phyloP scores from a whole-genome alignment of 2,888 invertebrate genomes.

The Margaritifera margaritifera region DNA sequence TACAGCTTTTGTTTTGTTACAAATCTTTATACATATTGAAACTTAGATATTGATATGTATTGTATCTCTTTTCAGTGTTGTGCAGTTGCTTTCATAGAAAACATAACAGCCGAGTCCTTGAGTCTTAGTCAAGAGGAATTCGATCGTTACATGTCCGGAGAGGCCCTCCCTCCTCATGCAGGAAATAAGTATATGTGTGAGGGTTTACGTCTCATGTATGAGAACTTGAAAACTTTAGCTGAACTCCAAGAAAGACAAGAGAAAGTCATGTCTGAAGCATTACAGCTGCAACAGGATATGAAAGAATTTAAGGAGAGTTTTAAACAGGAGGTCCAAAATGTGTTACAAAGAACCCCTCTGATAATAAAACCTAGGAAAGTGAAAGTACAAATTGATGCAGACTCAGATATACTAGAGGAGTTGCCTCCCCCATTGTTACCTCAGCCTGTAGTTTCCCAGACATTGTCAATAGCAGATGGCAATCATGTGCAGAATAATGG shows the following conservation, averaged over 20 bases:
- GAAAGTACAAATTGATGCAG: conserved; percentile 79
- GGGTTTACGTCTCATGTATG: conserved; percentile 86
- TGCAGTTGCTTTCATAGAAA: conserved; percentile 97
- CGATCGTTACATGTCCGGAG: conserved; percentile 93
- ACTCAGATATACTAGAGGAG: conserved; percentile 75
- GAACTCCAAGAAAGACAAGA: conserved; percentile 80
- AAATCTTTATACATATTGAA: not conserved
- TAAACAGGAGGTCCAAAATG: conserved; percentile 81
- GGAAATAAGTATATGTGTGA: conserved; percentile 78
- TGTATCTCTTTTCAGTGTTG: conserved; percentile 82
- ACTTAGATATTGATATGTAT: not conserved
- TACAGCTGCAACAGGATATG: conserved; percentile 81
- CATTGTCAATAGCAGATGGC: no score
- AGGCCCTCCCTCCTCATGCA: conserved; percentile 87
- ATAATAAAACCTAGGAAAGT: conserved; percentile 65
- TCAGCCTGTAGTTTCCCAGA: conserved; percentile 23
- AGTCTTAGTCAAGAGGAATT: conserved; percentile 94
- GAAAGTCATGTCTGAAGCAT: conserved; percentile 79
- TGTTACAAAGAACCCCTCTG: conserved; percentile 82
- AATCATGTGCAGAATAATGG: no score
- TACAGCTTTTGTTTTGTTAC: not conserved
- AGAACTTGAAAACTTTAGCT: conserved; percentile 82
- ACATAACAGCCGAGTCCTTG: conserved; percentile 92
- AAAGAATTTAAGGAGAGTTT: conserved; percentile 85
- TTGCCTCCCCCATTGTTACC: conserved; percentile 77